Conservation (phyloP, 2,113 vertebrate genomes). For the Oreocharis arfaki region DNA sequence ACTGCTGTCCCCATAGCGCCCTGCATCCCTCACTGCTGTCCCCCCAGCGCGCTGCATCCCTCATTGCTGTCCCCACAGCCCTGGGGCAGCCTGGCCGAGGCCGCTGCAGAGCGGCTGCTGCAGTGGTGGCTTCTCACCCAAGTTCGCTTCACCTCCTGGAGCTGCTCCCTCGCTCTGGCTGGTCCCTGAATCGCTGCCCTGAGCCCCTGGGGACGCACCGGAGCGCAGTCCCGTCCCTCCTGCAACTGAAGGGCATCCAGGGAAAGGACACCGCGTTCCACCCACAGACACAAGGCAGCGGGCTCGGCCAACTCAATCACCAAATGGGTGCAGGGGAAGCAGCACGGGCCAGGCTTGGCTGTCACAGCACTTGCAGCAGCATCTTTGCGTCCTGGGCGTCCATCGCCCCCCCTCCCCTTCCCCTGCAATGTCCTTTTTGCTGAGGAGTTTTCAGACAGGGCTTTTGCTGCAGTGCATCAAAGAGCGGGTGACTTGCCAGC, state of each 20-base stretch:
- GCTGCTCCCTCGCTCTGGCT: not conserved
- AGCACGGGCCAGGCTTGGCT: not conserved
- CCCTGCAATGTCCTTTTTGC: conserved; percentile 51
- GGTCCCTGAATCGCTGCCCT: rapidly evolving
- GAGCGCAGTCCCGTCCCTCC: rapidly evolving
- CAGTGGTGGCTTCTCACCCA: not conserved
- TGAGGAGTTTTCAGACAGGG: not conserved
- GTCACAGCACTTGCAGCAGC: conserved; percentile 46
- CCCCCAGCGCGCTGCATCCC: not conserved
- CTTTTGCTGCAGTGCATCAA: conserved; percentile 63
- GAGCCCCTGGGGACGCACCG: not conserved
- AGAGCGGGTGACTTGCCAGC: conserved; percentile 35
- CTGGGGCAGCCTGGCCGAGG: not conserved
- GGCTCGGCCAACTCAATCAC: conserved; percentile 22
- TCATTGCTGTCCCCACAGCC: not conserved
- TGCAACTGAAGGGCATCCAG: not conserved
- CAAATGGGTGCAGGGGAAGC: not conserved
- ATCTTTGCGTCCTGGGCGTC: not conserved
- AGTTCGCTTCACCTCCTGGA: not conserved
- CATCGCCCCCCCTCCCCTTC: not conserved
- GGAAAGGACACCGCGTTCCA: not conserved
- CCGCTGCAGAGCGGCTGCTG: not conserved
- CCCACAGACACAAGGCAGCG: not conserved
- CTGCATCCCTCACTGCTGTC: not conserved
- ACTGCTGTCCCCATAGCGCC: too few species aligned